Evolutionary conservation across 2,797 vertebrate genomes (phyloP), one percentile per base, ranked within the genome.

Genomic region (Crenichthys baileyi): DNA sequence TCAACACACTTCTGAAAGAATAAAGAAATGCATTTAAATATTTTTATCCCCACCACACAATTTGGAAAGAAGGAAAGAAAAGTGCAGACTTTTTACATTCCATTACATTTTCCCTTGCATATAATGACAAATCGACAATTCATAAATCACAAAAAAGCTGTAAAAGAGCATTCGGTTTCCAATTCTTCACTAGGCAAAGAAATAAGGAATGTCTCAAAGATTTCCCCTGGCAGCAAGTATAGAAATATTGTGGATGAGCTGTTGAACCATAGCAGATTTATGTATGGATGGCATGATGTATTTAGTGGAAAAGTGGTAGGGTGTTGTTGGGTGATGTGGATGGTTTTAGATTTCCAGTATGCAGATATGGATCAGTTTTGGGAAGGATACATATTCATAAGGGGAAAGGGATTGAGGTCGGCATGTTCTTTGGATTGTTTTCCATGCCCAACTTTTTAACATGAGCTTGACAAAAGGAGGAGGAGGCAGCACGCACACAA

Each of bases 301-400:
- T 85, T 87, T 71, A 83, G 79, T 79, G 83, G 84, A 85, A 81
- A 81, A 51, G 26, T 79, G 72, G 53, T 29, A n/a, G 36, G 73
- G 65, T 36, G 76, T 65, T 3, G 46, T 16, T 50, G 60, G 79
- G 50, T 31, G 81, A 75, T 72, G 84, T 79, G 83, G 67, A 13
- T 70, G 41, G 67, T 46, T 89, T 91, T 83, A 87, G 87, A 92
- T 86, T 91, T 86, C 86, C 81, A 90, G 74, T 70, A 61, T 84
- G 83, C 82, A 90, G 91, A 94, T 94, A 93, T 86, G 92, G 90
- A 95, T 94, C 93, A 86, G 82, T 89, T 92, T 94, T 85, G 88
- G 87, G 79, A 88, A 83, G 82, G 83, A 92, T 93, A 88, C 88
- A 92, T 93, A 94, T 93, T 94, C 92, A 94, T 90, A 80, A 8